Percentiles rank a stretch among this genome's conserved stretches.
Evolutionary conservation across 2,113 vertebrate genomes (phyloP).

Genomic region (Oenanthe melanoleuca): DNA sequence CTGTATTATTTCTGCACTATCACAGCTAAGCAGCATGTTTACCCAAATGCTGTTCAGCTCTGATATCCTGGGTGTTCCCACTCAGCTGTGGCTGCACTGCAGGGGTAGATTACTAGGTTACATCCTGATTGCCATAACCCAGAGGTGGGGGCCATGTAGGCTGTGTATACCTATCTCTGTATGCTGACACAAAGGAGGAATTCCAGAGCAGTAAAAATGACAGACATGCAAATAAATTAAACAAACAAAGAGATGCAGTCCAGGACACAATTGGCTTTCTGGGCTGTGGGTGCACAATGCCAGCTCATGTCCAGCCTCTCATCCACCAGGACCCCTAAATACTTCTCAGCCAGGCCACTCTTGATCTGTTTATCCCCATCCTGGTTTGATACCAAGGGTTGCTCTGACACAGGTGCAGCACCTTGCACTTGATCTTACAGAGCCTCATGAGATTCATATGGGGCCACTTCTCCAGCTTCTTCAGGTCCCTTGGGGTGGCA

Average conservation of each 20-base stretch:
- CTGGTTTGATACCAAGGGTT: not conserved
- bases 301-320: not conserved
- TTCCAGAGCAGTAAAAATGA: not conserved
- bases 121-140: not conserved
- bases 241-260: not conserved
- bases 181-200: not conserved
- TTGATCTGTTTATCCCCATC: not conserved
- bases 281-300: not conserved
- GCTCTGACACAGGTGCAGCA: not conserved
- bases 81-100: not conserved
- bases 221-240: not conserved
- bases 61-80: constrained; percentile 24
- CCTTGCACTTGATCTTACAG: not conserved
- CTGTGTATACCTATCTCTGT: not conserved
- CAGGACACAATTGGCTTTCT: not conserved
- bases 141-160: not conserved
- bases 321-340: not conserved
- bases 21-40: not conserved
- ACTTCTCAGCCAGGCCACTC: accelerated
- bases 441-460: not conserved
- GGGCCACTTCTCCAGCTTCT: not conserved
- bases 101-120: not conserved
- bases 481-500: not conserved
- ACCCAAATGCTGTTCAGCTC: not conserved
- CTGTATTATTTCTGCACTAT: not conserved